Evolutionary conservation across 2,888 invertebrate genomes (phyloP).

Genomic region (Alviniconcha strummeri): DNA sequence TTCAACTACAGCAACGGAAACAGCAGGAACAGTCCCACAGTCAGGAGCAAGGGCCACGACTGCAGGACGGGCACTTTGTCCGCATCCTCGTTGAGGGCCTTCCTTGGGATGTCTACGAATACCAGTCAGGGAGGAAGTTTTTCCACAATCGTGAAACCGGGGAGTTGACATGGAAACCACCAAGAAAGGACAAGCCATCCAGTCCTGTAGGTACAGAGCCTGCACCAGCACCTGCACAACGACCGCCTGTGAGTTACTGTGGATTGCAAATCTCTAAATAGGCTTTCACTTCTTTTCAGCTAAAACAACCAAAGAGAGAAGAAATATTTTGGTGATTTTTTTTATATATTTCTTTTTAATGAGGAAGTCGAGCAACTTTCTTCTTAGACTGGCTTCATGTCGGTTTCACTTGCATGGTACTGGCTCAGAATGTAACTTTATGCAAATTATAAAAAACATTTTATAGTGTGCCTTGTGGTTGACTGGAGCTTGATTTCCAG

Average conservation of each 20-base stretch:
- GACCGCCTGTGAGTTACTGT: background rate
- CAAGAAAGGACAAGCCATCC: constrained; percentile 49
- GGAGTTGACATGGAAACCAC: constrained; percentile 74
- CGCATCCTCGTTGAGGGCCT: constrained; percentile 37
- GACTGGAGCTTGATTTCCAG: no score
- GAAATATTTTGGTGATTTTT: no score
- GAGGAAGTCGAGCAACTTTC: no score
- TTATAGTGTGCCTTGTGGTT: no score
- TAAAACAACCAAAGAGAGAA: no score
- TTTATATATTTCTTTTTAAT: no score
- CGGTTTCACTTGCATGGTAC: no score
- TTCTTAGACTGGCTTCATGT: no score
- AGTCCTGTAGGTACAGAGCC: constrained; percentile 15
- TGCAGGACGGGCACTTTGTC: constrained; percentile 38
- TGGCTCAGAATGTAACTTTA: no score
- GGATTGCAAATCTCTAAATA: no score
- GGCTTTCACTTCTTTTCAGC: no score
- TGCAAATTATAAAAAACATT: no score
- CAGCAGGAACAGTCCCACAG: constrained; percentile 28
- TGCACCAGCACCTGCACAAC: background rate
- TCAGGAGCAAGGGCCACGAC: constrained; percentile 37
- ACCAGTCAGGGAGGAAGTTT: constrained; percentile 67
- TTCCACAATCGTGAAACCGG: constrained; percentile 70
- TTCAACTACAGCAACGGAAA: constrained; percentile 32
- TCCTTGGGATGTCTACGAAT: constrained; percentile 72